A percentile compares a stretch with the other conserved stretches of the same genome.
phyloP scores from a whole-genome alignment of 1,140 invertebrate species.

The Himalopsyche phryganea region DNA sequence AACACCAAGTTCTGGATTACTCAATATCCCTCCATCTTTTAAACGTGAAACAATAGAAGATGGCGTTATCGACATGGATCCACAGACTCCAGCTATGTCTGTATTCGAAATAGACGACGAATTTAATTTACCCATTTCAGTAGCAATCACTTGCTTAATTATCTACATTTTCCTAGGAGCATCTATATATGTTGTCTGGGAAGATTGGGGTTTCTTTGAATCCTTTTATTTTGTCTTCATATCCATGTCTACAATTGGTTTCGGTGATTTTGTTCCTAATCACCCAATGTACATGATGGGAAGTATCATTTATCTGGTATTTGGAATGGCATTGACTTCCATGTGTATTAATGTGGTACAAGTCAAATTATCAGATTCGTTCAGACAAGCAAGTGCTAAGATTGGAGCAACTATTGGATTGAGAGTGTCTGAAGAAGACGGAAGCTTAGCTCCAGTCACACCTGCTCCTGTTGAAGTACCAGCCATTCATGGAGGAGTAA shows the following conservation, averaged over 20 bases:
- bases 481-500: slow-evolving; percentile 43
- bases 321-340: slow-evolving; percentile 89
- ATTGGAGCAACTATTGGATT: slow-evolving; percentile 83
- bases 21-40: slow-evolving; percentile 6
- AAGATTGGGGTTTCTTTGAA: slow-evolving; percentile 81
- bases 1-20: not conserved
- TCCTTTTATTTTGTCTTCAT: slow-evolving; percentile 95
- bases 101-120: slow-evolving; percentile 81
- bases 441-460: slow-evolving; percentile 47
- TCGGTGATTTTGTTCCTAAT: slow-evolving; percentile 85
- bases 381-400: slow-evolving; percentile 79
- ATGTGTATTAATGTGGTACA: slow-evolving; percentile 98
- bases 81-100: slow-evolving; percentile 70
- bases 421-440: slow-evolving; percentile 65
- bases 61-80: slow-evolving; percentile 45
- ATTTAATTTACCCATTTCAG: slow-evolving; percentile 86
- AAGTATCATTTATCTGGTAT: slow-evolving; percentile 89
- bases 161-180: slow-evolving; percentile 84
- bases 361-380: slow-evolving; percentile 77
- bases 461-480: slow-evolving; percentile 45
- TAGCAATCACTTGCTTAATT: slow-evolving; percentile 78
- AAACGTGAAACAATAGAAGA: slow-evolving; percentile 18
- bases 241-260: slow-evolving; percentile 89
- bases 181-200: slow-evolving; percentile 71
- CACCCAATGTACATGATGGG: slow-evolving; percentile 90